Evolutionary conservation across 92 coral and sea anemone genomes (phyloP).

Genomic region (Hydrozoanthus gracilis): DNA sequence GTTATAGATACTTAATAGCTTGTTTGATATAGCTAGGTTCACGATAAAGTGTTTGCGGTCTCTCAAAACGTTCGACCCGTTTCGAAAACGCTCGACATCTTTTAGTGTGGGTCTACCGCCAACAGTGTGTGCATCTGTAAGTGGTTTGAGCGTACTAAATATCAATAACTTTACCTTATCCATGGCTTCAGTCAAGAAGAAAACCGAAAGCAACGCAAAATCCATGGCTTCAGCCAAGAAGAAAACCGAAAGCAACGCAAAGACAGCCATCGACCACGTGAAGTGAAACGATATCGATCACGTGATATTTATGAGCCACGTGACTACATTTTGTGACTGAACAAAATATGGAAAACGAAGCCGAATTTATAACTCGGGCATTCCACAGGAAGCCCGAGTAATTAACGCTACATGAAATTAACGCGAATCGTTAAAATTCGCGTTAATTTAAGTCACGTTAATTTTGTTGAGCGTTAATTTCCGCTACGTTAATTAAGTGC

Average conservation of each 20-base stretch:
- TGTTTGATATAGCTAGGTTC: constrained; percentile 14
- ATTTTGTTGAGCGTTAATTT: no score
- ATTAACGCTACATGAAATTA: no score
- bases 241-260: constrained; percentile 21
- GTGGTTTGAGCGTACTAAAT: constrained; percentile 32
- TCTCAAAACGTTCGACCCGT: constrained; percentile 27
- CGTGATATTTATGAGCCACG: constrained; percentile 18
- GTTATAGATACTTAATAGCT: constrained; percentile 21
- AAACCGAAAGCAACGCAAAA: constrained; percentile 16
- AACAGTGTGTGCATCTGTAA: constrained; percentile 35
- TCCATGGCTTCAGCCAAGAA: constrained; percentile 23
- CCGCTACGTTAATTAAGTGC: no score
- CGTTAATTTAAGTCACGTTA: no score
- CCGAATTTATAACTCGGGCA: no score
- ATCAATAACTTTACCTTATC: no score
- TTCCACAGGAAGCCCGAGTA: no score
- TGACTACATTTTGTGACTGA: constrained; percentile 20
- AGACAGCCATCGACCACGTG: no score
- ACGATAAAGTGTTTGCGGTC: constrained; percentile 34
- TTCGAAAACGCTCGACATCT: constrained; percentile 32
- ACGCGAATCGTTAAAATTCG: no score
- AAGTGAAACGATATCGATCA: constrained; percentile 28
- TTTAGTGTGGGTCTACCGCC: constrained; percentile 22
- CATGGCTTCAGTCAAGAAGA: constrained; percentile 19
- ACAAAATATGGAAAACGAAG: no score